Base-by-base conservation (phyloP, 2,797 vertebrate species). In the Syncerus caffer region DNA sequence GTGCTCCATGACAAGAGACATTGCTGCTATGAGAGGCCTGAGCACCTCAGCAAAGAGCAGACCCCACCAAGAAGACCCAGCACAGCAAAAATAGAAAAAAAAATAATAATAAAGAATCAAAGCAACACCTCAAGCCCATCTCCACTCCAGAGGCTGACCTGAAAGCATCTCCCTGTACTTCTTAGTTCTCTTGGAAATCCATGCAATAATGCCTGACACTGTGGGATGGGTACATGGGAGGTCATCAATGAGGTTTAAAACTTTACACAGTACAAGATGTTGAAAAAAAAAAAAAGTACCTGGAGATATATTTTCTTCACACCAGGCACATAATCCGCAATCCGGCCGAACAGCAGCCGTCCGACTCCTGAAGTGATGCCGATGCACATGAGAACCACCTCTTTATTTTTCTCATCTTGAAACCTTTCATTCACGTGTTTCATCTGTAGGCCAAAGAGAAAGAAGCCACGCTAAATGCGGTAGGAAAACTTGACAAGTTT, bases 301-400 rank as follows among this genome's bases (percentile, higher is more conserved):
- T 99, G 99, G 85, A 99, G 99, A 98, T 99, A 99, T 42, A 99
- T 99, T 96, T 99, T 99, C 98, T 99, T 99, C 97, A 99, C 99
- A 16, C 99, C 99, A 0, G 99, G 98, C 85, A 99, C 98, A 15
- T 99, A 99, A 98, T 99, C 99, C 0, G 99, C 99, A 83, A 99
- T 99, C 94, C 98, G 99, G 94, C 99, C 99, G 7, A 99, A 99
- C 85, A 99, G 97, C 96, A 99, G 98, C 10, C 99, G 99, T 3
- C 99, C 99, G 31, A 99, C 98, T 10, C 99, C 99, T 0, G 99
- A 99, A 1, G 99, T 99, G 98, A 99, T 98, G 64, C 99, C 99
- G 11, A 99, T 99, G 96, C 99, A 99, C 97, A 99, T 99, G 95
- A 99, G 99, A 93, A 99, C 99, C 76, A 99, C 98, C 95, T 99